A percentile compares a stretch with the other conserved stretches of the same genome.
phyloP scores from a whole-genome alignment of 2,113 vertebrate genomes.

The Potamarius usumacintae region DNA sequence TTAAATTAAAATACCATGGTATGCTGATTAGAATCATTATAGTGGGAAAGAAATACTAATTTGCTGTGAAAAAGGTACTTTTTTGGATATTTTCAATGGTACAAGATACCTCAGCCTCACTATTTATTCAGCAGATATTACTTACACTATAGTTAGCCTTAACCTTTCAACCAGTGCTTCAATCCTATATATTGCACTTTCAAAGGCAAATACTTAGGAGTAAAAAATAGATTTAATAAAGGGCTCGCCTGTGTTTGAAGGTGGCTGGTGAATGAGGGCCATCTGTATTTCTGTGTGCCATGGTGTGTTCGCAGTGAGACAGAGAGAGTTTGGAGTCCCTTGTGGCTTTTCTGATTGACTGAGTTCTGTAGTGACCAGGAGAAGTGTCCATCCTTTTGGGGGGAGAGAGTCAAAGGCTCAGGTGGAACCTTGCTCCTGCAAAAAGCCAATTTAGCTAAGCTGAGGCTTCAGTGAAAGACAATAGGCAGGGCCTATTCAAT shows the following conservation, averaged over 20 bases:
- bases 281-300: constrained; percentile 25
- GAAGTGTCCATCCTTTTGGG: constrained; percentile 41
- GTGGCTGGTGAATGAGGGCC: not conserved
- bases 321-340: not conserved
- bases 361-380: constrained; percentile 52
- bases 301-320: not conserved
- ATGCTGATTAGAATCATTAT: not conserved
- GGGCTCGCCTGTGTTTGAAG: not conserved
- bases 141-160: not conserved
- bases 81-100: not conserved
- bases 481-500: constrained; percentile 33
- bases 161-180: constrained; percentile 2
- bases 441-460: constrained; percentile 56
- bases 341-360: constrained; percentile 52
- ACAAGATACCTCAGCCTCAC: not conserved
- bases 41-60: not conserved
- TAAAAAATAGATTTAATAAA: constrained; percentile 16
- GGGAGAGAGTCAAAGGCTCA: constrained; percentile 41
- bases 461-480: constrained; percentile 32
- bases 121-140: constrained; percentile 2
- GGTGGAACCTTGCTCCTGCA: constrained; percentile 41
- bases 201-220: not conserved
- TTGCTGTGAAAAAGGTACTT: not conserved
- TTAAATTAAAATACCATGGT: not conserved
- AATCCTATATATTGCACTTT: not conserved